Conservation (phyloP, 2,797 vertebrate species). For the Ctenochaetus hawaiiensis region DNA sequence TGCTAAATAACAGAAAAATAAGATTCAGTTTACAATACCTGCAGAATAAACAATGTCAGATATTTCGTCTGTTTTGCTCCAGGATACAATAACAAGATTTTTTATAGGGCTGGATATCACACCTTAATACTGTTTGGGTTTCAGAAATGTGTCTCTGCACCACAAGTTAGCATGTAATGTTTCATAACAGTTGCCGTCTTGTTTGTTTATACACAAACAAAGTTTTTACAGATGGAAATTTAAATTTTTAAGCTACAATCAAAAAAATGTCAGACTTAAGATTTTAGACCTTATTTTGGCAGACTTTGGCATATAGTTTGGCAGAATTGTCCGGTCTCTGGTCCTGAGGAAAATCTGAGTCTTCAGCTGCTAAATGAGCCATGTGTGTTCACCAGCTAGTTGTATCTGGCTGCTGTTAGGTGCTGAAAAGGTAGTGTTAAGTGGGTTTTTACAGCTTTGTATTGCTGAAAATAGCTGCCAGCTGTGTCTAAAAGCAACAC, state of each 20-base stretch:
- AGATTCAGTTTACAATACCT: conserved; percentile 2
- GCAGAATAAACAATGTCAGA: not conserved
- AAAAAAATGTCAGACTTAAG: too few relatives aligned
- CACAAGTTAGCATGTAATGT: not conserved
- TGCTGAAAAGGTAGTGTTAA: conserved; percentile 6
- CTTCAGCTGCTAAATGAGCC: not conserved
- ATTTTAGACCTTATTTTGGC: not conserved
- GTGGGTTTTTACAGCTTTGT: conserved; percentile 7
- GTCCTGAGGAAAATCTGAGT: not conserved
- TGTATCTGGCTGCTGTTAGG: not conserved
- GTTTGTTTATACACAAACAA: too few relatives aligned
- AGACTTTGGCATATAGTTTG: too few relatives aligned
- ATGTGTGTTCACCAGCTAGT: not conserved
- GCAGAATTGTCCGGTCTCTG: too few relatives aligned
- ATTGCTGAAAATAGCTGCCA: conserved; percentile 18
- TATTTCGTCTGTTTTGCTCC: not conserved
- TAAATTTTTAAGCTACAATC: too few relatives aligned
- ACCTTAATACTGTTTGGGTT: not conserved
- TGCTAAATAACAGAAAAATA: conserved; percentile 1
- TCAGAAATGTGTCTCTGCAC: not conserved
- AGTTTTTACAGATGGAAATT: too few relatives aligned
- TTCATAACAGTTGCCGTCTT: too few relatives aligned
- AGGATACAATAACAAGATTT: not conserved
- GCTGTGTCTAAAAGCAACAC: not conserved
- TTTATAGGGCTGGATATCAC: not conserved